These are phyloP conservation scores for Drosophila prolongata DNA, from an alignment of 2,888 invertebrate genomes.

Conservation along the genomic window DNA sequence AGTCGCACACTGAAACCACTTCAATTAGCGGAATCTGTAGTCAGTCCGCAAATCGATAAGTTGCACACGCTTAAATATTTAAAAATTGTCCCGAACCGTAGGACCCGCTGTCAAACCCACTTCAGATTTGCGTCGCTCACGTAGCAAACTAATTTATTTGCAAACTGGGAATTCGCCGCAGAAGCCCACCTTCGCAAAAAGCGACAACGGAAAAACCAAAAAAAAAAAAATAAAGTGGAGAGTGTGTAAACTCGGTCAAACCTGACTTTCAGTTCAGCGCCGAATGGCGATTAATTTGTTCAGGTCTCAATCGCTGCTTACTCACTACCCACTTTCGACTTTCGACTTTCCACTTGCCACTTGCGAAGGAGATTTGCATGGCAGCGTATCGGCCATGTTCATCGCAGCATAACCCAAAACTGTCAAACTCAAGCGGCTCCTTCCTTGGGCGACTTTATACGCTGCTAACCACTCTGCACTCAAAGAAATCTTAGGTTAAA, in stretches of 20 bases:
- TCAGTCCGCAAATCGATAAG: conserved; percentile 62
- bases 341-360: conserved; percentile 29
- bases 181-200: conserved; percentile 31
- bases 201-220: conserved; percentile 1
- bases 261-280: conserved; percentile 27
- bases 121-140: conserved; percentile 75
- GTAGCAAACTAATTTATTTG: conserved; percentile 75
- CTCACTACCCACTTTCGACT: conserved; percentile 19
- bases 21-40: conserved; percentile 68
- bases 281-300: conserved; percentile 72
- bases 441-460: conserved; percentile 33
- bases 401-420: conserved; percentile 76
- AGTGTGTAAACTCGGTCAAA: conserved; percentile 41
- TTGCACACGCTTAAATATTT: conserved; percentile 64
- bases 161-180: conserved; percentile 69
- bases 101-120: conserved; percentile 73
- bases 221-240: not conserved
- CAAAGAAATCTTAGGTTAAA: not conserved
- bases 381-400: conserved; percentile 62
- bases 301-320: conserved; percentile 63
- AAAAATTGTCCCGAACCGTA: conserved; percentile 44
- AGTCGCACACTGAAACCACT: conserved; percentile 60
- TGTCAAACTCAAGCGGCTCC: conserved; percentile 68
- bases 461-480: conserved; percentile 3
- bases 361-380: conserved; percentile 63